Evolutionary conservation across 1,140 invertebrate species (phyloP), one percentile per base, ranked within the genome.

Genomic region (Pteromalus puparum): DNA sequence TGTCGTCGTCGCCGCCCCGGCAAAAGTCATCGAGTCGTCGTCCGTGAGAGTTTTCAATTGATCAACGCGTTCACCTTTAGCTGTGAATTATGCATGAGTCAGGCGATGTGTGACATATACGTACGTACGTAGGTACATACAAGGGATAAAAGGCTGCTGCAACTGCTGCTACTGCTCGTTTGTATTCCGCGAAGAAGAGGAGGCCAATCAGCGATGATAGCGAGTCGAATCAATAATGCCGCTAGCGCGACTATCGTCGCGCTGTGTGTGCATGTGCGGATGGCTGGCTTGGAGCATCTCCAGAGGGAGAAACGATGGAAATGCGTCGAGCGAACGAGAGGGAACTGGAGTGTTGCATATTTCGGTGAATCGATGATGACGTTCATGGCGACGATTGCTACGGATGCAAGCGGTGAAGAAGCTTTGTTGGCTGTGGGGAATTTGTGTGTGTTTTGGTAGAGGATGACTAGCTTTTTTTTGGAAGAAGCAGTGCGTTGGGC

Each of bases 161-260:
- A 12, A 6, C 21, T 61, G 53, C 53, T 1, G 18, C 48, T 18
- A 6, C 21, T 61, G 53, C 53, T 61, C 53, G 53, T 61, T 61
- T 61, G 53, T 61, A 61, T 61, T 61, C 53, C 53, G 53, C 53
- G 53, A 61, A 61, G 53, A n/a, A 61, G 53, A 61, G 53, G 53
- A 61, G 53, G 53, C 53, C 53, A 61, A 61, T 61, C 53, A 61
- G 18, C 53, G 53, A 61, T 61, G 53, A 61, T 61, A 61, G 53
- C 53, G 53, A 61, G 53, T n/a, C 18, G 53, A 61, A 61, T 61
- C 53, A 61, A 61, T 61, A 61, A 61, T 61, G 53, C 48, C 48
- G 48, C 53, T n/a, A 61, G 18, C 21, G 53, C 53, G 21, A 61
- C 53, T 21, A 61, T 34, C 30, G 53, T 61, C 53, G 6, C 53